Conservation (phyloP, 2,888 invertebrate species). For the Cephus spinipes region DNA sequence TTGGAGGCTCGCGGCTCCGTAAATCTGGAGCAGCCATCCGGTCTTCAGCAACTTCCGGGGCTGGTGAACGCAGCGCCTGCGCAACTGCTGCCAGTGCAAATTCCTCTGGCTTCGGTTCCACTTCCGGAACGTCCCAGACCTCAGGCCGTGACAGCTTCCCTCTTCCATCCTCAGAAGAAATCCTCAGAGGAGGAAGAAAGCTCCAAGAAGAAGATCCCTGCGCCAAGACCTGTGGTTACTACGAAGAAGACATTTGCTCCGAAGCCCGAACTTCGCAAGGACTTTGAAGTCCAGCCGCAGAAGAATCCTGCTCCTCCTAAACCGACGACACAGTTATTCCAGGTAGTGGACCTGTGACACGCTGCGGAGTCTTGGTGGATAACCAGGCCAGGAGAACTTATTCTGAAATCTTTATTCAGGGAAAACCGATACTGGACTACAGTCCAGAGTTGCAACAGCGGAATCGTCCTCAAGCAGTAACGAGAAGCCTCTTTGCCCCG, state of each 20-base stretch:
- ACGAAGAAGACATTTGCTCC: constrained; percentile 31
- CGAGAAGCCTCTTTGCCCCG: constrained; percentile 45
- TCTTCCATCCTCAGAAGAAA: constrained; percentile 48
- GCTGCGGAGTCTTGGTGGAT: not conserved
- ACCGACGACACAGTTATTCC: constrained; percentile 30
- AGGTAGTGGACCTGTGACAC: constrained; percentile 35
- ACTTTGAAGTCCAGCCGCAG: constrained; percentile 27
- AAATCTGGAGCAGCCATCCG: constrained; percentile 33
- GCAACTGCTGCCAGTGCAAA: constrained; percentile 12
- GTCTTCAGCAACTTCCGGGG: constrained; percentile 31
- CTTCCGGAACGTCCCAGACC: constrained; percentile 39
- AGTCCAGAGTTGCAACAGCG: constrained; percentile 32
- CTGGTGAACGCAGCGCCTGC: constrained; percentile 29
- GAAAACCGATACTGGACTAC: constrained; percentile 49
- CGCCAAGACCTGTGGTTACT: constrained; percentile 32
- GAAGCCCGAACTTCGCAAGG: constrained; percentile 18
- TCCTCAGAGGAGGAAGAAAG: constrained; percentile 16
- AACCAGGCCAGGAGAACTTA: not conserved
- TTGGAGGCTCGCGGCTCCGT: constrained; percentile 57
- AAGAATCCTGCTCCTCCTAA: constrained; percentile 25
- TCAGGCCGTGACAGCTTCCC: constrained; percentile 61
- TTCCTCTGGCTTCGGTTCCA: not conserved
- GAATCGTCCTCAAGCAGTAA: constrained; percentile 43
- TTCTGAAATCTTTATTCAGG: constrained; percentile 34
- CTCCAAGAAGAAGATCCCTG: constrained; percentile 12